These are phyloP conservation scores for Drosophila helvetica DNA, from an alignment of 2,888 invertebrate genomes.

Conservation along the genomic window DNA sequence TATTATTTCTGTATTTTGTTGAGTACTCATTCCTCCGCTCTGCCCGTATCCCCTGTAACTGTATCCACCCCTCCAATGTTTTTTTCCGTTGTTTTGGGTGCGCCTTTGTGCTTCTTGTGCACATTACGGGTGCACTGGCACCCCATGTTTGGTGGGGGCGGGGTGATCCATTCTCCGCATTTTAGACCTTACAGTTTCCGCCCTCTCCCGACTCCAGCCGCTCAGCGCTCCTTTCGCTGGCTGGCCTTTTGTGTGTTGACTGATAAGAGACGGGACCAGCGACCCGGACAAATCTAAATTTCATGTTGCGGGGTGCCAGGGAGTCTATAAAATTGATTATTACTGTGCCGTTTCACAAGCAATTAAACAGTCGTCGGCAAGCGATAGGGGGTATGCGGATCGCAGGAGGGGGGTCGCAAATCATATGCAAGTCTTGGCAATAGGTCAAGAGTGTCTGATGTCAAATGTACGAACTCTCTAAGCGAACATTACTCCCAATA, in stretches of 20 bases:
- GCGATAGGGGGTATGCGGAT: not conserved
- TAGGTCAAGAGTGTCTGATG: not conserved
- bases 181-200: conserved; percentile 6
- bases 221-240: conserved; percentile 24
- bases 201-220: not conserved
- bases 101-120: conserved; percentile 8
- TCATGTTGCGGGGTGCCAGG: not conserved
- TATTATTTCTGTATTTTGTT: not conserved
- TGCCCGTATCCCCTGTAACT: conserved; percentile 7
- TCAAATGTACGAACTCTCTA: too few species aligned
- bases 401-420: too few species aligned
- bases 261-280: conserved; percentile 32
- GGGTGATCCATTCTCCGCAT: conserved; percentile 5
- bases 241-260: conserved; percentile 30
- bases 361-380: not conserved
- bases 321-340: conserved; percentile 25
- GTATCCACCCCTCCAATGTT: conserved; percentile 38
- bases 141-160: too few species aligned
- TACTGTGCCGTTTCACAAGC: conserved; percentile 2
- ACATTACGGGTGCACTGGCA: not conserved
- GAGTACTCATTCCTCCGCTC: not conserved
- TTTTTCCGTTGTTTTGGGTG: conserved; percentile 18
- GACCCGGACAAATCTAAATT: conserved; percentile 1
- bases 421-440: not conserved
- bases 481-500: too few species aligned